Evolutionary conservation across 2,888 invertebrate species (phyloP).

Genomic region (Escarpia spicata): DNA sequence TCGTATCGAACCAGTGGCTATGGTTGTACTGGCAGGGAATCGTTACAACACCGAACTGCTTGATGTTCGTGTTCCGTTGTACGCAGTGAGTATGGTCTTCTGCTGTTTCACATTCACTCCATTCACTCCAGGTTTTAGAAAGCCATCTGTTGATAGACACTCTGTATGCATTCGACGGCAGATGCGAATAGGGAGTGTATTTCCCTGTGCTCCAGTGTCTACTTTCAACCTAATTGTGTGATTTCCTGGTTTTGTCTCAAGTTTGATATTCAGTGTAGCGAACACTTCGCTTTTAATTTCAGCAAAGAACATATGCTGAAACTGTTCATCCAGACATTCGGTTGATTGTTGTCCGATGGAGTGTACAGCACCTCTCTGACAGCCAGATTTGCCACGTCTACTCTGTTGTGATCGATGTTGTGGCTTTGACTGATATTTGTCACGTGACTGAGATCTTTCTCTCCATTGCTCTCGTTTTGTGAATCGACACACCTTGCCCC

Average conservation of each 20-base stretch:
- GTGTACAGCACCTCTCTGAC: not conserved
- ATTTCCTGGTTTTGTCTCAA: not conserved
- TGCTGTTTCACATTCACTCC: not conserved
- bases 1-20: not conserved
- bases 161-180: constrained; percentile 13
- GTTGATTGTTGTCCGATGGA: not conserved
- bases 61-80: not conserved
- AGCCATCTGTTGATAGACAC: not conserved
- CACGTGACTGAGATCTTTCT: not conserved
- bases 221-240: not conserved
- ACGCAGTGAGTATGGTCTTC: no score
- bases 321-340: not conserved
- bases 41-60: not conserved
- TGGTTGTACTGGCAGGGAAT: not conserved
- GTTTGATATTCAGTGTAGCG: constrained; percentile 17
- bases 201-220: not conserved
- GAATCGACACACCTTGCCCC: not conserved
- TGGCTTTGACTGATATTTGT: not conserved
- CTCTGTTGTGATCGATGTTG: not conserved
- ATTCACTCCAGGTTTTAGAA: not conserved
- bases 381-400: not conserved
- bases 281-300: not conserved
- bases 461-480: not conserved
- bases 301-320: not conserved
- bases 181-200: not conserved